Percentiles rank a stretch among this genome's conserved stretches.
Conservation (phyloP, 2,888 invertebrate species). For the Criorhina ranunculi region DNA sequence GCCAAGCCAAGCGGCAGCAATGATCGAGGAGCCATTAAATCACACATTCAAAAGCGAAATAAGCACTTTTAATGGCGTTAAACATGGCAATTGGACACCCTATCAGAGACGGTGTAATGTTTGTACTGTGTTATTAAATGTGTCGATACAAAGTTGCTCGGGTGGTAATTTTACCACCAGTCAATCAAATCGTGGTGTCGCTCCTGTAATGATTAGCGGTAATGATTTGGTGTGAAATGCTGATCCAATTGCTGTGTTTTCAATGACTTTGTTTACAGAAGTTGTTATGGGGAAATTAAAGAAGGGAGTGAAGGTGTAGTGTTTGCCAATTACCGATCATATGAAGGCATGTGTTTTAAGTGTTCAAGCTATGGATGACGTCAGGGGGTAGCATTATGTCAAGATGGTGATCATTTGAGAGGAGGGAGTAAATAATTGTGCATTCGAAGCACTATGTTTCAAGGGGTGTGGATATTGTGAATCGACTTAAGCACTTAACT, state of each 20-base stretch:
- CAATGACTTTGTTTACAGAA: neutral
- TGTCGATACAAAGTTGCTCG: conserved; percentile 53
- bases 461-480: too few relatives aligned
- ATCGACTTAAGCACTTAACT: too few relatives aligned
- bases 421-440: too few relatives aligned
- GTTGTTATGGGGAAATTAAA: neutral
- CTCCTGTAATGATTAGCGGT: conserved; percentile 18
- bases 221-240: conserved; percentile 19
- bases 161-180: conserved; percentile 39
- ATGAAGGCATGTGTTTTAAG: too few relatives aligned
- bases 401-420: too few relatives aligned
- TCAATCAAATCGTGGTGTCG: conserved; percentile 52
- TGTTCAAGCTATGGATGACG: too few relatives aligned
- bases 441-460: too few relatives aligned
- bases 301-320: neutral
- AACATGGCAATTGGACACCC: conserved; percentile 68
- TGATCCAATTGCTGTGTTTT: conserved; percentile 1
- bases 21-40: conserved; percentile 72
- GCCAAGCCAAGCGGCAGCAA: conserved; percentile 37
- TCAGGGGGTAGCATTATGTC: too few relatives aligned
- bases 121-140: conserved; percentile 60
- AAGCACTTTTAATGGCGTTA: conserved; percentile 71
- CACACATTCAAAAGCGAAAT: conserved; percentile 59
- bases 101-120: conserved; percentile 61
- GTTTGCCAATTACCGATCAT: too few relatives aligned